Conservation (phyloP, 2,113 vertebrate species). For the Atherinomorus stipes region DNA sequence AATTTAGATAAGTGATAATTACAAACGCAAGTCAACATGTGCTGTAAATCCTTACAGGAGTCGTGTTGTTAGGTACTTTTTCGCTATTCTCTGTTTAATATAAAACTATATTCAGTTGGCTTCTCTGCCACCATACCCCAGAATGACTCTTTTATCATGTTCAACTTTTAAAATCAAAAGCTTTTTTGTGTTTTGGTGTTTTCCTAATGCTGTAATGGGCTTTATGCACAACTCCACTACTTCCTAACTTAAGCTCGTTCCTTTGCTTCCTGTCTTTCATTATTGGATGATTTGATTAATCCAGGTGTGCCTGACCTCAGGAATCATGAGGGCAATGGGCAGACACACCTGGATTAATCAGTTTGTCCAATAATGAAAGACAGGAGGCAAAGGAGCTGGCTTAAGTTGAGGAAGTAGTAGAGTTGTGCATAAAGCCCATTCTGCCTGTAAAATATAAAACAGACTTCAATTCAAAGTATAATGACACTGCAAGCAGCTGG, state of each 20-base stretch:
- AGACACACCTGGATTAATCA: no score
- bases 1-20: no score
- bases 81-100: conserved; percentile 3
- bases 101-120: conserved; percentile 6
- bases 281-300: no score
- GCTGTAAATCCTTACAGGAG: conserved; percentile 61
- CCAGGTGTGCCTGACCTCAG: no score
- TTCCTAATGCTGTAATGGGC: conserved; percentile 56
- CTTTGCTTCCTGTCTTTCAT: no score
- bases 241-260: no score
- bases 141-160: conserved; percentile 15
- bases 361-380: no score
- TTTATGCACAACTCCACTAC: no score
- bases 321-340: no score
- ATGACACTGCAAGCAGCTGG: conserved; percentile 5
- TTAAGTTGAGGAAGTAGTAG: no score
- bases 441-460: conserved; percentile 40
- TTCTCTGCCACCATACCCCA: conserved; percentile 2
- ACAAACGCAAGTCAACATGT: conserved; percentile 10
- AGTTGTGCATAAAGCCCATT: no score
- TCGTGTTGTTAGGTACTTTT: conserved; percentile 52
- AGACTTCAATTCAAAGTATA: conserved; percentile 22
- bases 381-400: no score
- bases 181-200: conserved; percentile 30
- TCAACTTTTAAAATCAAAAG: background rate